Conservation (phyloP, 2,888 invertebrate species). For the Ditula angustiorana region DNA sequence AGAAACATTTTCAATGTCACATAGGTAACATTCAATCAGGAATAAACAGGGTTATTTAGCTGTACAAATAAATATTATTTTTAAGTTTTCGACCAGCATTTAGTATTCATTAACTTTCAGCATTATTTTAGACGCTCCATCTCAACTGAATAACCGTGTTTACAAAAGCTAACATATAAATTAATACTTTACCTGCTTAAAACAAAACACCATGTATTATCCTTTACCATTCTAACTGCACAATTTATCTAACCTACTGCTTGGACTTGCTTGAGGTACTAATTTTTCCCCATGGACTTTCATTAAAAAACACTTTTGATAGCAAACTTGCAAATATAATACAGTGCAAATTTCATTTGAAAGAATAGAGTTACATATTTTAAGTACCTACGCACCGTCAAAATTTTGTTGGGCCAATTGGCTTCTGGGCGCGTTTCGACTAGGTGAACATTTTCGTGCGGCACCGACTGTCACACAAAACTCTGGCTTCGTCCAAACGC, state of each 20-base stretch:
- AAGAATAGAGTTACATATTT: slow-evolving; percentile 16
- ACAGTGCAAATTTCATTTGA: slow-evolving; percentile 17
- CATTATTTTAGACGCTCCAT: not conserved
- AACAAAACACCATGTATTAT: slow-evolving; percentile 36
- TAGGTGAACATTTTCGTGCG: no score
- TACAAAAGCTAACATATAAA: slow-evolving; percentile 22
- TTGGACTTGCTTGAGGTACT: slow-evolving; percentile 39
- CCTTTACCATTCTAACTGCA: slow-evolving; percentile 32
- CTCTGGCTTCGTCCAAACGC: no score
- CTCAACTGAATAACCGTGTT: slow-evolving; percentile 24
- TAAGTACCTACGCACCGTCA: slow-evolving; percentile 33
- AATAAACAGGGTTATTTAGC: slow-evolving; percentile 23
- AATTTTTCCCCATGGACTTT: slow-evolving; percentile 27
- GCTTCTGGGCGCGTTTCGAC: no score
- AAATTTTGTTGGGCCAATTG: slow-evolving; percentile 8
- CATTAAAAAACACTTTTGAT: slow-evolving; percentile 24
- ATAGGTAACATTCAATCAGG: slow-evolving; percentile 15
- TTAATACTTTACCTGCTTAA: slow-evolving; percentile 35
- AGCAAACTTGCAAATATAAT: slow-evolving; percentile 31
- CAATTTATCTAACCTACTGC: slow-evolving; percentile 38
- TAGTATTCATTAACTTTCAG: not conserved
- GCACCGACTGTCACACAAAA: no score
- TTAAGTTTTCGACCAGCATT: not conserved
- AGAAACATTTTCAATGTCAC: slow-evolving; percentile 14
- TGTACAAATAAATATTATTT: not conserved